Evolutionary conservation across 2,888 invertebrate genomes (phyloP).

Genomic region (Seira musarum): DNA sequence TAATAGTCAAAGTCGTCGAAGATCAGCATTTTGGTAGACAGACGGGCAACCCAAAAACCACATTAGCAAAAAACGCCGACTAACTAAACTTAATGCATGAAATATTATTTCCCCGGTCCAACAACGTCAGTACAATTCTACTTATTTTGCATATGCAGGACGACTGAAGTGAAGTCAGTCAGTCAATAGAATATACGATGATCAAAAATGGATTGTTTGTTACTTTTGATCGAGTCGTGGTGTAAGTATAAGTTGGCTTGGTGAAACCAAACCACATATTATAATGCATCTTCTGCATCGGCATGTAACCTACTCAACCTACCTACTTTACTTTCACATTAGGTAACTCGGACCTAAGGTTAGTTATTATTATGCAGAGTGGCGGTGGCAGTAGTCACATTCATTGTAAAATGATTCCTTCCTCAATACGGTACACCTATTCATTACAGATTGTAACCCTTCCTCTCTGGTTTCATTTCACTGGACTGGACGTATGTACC

Average conservation of each 20-base stretch:
- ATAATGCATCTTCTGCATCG: background rate
- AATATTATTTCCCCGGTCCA: background rate
- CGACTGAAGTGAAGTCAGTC: background rate
- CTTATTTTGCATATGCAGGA: conserved; percentile 44
- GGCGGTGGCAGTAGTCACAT: background rate
- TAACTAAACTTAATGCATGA: conserved; percentile 29
- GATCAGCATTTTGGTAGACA: conserved; percentile 21
- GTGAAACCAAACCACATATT: background rate
- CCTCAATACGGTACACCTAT: no score
- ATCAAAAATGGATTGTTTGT: conserved; percentile 1
- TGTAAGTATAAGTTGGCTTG: background rate
- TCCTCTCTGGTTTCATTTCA: no score
- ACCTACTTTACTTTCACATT: no score
- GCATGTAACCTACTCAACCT: no score
- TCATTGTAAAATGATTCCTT: background rate
- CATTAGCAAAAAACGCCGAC: conserved; percentile 16
- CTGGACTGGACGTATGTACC: background rate
- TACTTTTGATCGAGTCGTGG: background rate
- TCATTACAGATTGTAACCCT: no score
- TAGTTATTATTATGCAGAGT: background rate
- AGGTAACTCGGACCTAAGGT: no score
- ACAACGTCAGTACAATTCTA: no score
- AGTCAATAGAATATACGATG: conserved; percentile 1
- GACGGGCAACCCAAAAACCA: conserved; percentile 37
- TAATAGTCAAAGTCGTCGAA: background rate